Conservation (phyloP, 2,888 invertebrate species). For the Meiosimyza decipiens region DNA sequence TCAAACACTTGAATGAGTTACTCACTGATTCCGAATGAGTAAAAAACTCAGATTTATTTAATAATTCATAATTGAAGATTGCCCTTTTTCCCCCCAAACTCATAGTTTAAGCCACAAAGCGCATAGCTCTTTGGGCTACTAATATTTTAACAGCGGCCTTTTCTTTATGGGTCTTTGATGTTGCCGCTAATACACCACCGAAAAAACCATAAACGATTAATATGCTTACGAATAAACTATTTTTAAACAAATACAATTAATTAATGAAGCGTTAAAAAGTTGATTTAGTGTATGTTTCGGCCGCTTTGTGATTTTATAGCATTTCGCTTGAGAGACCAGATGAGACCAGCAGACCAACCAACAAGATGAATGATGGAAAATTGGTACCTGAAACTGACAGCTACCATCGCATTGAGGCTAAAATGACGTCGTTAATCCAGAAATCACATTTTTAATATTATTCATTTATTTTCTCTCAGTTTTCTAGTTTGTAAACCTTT, state of each 20-base stretch:
- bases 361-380: slow-evolving; percentile 43
- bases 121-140: background rate
- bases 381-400: slow-evolving; percentile 28
- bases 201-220: slow-evolving; percentile 40
- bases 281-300: slow-evolving; percentile 40
- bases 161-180: slow-evolving; percentile 29
- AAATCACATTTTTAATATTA: slow-evolving; percentile 33
- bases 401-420: slow-evolving; percentile 6
- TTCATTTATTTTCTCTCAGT: slow-evolving; percentile 19
- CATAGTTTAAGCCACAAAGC: too few species aligned
- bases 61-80: slow-evolving; percentile 24
- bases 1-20: too few species aligned
- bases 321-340: slow-evolving; percentile 27
- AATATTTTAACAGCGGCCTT: background rate
- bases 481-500: slow-evolving; percentile 23
- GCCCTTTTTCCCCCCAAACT: too few species aligned
- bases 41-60: slow-evolving; percentile 8
- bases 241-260: slow-evolving; percentile 53
- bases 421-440: slow-evolving; percentile 34
- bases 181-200: slow-evolving; percentile 34
- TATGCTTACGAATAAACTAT: slow-evolving; percentile 43
- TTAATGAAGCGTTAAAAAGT: slow-evolving; percentile 49
- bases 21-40: too few species aligned
- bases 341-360: slow-evolving; percentile 22
- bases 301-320: slow-evolving; percentile 38